These are phyloP conservation scores for Monochamus saltuarius DNA, from an alignment of 1,140 invertebrate genomes.

Conservation along the genomic window DNA sequence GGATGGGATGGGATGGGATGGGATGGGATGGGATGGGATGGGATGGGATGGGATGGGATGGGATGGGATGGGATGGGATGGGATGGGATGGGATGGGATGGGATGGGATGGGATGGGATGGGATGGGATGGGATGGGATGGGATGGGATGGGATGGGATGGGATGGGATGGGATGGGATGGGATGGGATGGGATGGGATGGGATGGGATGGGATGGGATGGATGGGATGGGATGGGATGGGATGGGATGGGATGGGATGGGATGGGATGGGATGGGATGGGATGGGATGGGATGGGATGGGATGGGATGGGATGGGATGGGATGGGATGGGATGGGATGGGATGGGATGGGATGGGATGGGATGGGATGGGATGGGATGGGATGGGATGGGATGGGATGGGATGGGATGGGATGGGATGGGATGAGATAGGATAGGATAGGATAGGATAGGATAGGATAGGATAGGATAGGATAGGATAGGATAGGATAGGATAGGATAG, in stretches of 20 bases:
- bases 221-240: no score
- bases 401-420: conserved; percentile 5
- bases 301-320: not conserved
- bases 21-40: not conserved
- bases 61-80: not conserved
- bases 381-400: not conserved
- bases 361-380: not conserved
- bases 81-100: not conserved
- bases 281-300: not conserved
- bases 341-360: not conserved
- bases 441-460: no score
- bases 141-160: not conserved
- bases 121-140: not conserved
- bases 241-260: not conserved
- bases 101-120: not conserved
- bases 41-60: not conserved
- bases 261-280: not conserved
- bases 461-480: no score
- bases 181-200: not conserved
- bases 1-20: not conserved
- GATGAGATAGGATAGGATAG: not conserved
- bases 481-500: no score
- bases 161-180: not conserved
- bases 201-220: not conserved
- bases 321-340: not conserved